Conservation (phyloP, 1,140 invertebrate species). For the Leptonema lineaticorne region DNA sequence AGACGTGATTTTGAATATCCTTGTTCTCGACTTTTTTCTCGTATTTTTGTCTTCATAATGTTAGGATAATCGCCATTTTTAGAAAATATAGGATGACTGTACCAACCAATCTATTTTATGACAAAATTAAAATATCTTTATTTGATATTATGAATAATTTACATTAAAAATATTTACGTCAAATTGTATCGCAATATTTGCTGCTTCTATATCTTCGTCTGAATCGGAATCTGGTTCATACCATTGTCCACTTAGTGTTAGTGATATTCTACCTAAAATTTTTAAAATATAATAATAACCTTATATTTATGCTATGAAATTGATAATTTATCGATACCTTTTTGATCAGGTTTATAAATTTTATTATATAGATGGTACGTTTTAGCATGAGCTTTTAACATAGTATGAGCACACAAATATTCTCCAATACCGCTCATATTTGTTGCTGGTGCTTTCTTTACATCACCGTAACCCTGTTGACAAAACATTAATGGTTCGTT, state of each 20-base stretch:
- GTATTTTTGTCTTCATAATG: slow-evolving; percentile 47
- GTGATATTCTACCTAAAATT: slow-evolving; percentile 52
- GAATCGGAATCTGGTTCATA: slow-evolving; percentile 50
- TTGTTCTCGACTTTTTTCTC: slow-evolving; percentile 50
- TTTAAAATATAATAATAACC: slow-evolving; percentile 34
- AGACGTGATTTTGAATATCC: slow-evolving; percentile 51
- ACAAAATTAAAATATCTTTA: slow-evolving; percentile 38
- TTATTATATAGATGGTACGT: slow-evolving; percentile 60
- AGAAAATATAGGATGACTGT: slow-evolving; percentile 59
- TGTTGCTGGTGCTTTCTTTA: slow-evolving; percentile 46
- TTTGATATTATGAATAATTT: not conserved
- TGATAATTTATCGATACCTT: slow-evolving; percentile 44
- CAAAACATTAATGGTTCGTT: slow-evolving; percentile 55
- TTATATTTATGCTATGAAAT: slow-evolving; percentile 4
- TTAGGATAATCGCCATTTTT: slow-evolving; percentile 50
- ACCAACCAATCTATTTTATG: slow-evolving; percentile 53
- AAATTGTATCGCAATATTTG: slow-evolving; percentile 50
- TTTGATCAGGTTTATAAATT: slow-evolving; percentile 55
- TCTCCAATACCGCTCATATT: slow-evolving; percentile 48
- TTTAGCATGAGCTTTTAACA: slow-evolving; percentile 59
- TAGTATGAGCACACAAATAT: slow-evolving; percentile 56
- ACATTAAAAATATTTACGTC: slow-evolving; percentile 41
- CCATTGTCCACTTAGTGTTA: slow-evolving; percentile 55
- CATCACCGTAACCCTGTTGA: slow-evolving; percentile 42
- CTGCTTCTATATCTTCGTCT: slow-evolving; percentile 51